phyloP scores from a whole-genome alignment of 2,888 invertebrate genomes.

The Volucella bombylans region DNA sequence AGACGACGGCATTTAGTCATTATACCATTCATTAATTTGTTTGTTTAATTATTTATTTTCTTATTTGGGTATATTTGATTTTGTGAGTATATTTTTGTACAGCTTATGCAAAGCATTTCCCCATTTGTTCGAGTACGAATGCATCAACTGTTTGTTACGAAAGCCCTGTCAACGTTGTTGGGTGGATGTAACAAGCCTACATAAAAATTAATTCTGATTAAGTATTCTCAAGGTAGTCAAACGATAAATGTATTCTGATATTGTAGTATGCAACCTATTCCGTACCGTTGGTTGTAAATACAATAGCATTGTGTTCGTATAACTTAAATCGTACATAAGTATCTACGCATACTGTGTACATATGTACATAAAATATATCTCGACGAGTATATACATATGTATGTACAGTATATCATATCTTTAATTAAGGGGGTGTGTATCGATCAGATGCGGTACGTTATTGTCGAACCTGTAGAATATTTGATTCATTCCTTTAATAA shows the following conservation, averaged over 20 bases:
- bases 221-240: constrained; percentile 68
- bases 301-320: too few species aligned
- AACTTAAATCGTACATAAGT: not conserved
- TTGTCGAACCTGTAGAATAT: constrained; percentile 21
- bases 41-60: constrained; percentile 65
- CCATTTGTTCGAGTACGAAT: not conserved
- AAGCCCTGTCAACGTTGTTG: constrained; percentile 19
- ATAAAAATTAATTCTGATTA: constrained; percentile 59
- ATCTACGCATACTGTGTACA: not conserved
- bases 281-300: constrained; percentile 1
- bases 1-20: not conserved
- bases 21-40: constrained; percentile 60
- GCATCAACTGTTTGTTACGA: constrained; percentile 51
- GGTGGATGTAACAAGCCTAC: constrained; percentile 21
- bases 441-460: constrained; percentile 14
- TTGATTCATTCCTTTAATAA: constrained; percentile 35
- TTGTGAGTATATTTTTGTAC: constrained; percentile 16
- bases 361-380: too few species aligned
- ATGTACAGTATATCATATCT: constrained; percentile 4
- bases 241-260: constrained; percentile 52
- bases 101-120: constrained; percentile 31
- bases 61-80: constrained; percentile 46
- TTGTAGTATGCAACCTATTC: constrained; percentile 12
- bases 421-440: constrained; percentile 26
- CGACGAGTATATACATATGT: too few species aligned